Base-by-base conservation (phyloP, 2,888 invertebrate genomes). In the Proisotoma minuta region DNA sequence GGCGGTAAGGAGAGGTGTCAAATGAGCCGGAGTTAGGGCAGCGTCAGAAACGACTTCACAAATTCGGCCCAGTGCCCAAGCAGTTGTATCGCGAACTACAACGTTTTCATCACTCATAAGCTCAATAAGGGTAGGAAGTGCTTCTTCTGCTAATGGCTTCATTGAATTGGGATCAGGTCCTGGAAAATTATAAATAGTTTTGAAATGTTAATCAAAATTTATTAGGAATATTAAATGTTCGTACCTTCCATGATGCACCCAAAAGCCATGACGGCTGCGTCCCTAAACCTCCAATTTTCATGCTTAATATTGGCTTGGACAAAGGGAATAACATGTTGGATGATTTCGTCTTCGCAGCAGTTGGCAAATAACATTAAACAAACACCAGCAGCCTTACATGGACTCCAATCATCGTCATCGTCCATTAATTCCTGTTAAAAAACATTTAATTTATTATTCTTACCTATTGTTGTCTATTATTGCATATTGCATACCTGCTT, bases 391-490 rank as follows among this genome's bases (percentile, higher is more conserved):
- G 99, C 97, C 81, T 99, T 99, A 73, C 95, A 91, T 0, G 99
- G 99, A 79, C 96, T 98, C 99, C 99, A 99, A 75, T 96, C 97
- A 76, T 98, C 92, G 78, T 99, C 98, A 79, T 99, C 97, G 77
- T 99, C 98, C 74, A 88, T 85, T 77, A 99, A 97, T 77, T 94
- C 93, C 81, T 79, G 61, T 15, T 62, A 63, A 49, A 28, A 52
- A 53, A 58, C n/a, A 27, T 23, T 50, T 50, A 28, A 53, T 28
- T 8, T 34, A 34, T 34, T 10, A 34, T n/a, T n/a, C n/a, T n/a
- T n/a, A n/a, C n/a, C 8, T 10, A 62, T 47, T 10, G 43, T 28
- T n/a, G 50, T 49, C 29, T 2, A 47, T 56, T 57, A 64, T n/a
- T 43, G 1, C 49, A 43, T 8, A n/a, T n/a, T 5, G 18, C 40